Percentiles rank a stretch among this genome's conserved stretches.
Conservation (phyloP, 2,113 vertebrate genomes). For the Semnornis frantzii region DNA sequence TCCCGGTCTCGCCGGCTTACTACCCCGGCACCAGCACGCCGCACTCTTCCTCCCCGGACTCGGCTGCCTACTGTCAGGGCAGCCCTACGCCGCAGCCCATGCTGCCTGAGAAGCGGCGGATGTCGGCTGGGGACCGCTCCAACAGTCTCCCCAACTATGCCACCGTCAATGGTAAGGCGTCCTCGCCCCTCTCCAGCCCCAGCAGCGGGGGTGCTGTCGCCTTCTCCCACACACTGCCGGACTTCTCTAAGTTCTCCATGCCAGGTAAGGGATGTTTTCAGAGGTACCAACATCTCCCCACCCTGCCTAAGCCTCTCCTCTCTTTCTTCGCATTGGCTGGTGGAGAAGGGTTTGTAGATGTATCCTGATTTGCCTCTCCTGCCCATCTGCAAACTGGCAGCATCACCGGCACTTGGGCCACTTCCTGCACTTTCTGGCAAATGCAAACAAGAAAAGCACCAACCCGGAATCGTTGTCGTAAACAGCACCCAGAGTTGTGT, state of each 20-base stretch:
- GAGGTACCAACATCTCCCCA: rapidly evolving
- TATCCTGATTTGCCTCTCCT: constrained; percentile 21
- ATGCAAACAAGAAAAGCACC: constrained; percentile 75
- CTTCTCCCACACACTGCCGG: constrained; percentile 92
- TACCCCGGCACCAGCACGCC: constrained; percentile 78
- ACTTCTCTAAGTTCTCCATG: constrained; percentile 95
- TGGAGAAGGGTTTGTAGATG: neutral
- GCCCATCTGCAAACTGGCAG: neutral
- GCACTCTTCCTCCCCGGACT: constrained; percentile 80
- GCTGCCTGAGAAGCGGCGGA: constrained; percentile 92
- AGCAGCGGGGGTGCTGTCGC: constrained; percentile 75
- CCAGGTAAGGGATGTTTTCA: constrained; percentile 76
- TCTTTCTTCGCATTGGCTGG: rapidly evolving
- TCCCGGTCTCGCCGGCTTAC: constrained; percentile 87
- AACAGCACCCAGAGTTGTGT: neutral
- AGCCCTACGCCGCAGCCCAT: constrained; percentile 81
- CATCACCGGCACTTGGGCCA: neutral
- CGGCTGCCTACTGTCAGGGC: constrained; percentile 82
- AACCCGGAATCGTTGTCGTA: constrained; percentile 4
- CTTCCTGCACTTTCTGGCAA: constrained; percentile 39
- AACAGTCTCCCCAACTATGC: constrained; percentile 87
- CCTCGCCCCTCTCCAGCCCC: constrained; percentile 82
- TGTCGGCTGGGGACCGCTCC: constrained; percentile 89
- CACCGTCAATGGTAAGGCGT: constrained; percentile 90
- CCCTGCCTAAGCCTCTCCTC: neutral